A percentile compares a stretch with the other conserved stretches of the same genome.
Evolutionary conservation across 2,113 vertebrate species (phyloP).

Genomic region (Leptobrachium ailaonicum): DNA sequence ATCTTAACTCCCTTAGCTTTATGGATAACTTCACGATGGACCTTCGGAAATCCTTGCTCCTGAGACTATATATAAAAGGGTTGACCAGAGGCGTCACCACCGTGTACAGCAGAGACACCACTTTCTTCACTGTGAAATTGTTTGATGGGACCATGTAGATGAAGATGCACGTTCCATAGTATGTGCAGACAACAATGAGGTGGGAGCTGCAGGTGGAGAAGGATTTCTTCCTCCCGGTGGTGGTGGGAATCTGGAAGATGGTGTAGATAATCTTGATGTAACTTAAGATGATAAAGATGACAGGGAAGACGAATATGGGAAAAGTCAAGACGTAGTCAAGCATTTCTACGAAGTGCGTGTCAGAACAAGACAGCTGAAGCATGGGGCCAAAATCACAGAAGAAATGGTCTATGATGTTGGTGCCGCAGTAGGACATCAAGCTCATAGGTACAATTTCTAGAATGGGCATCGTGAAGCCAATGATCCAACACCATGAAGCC

Average conservation of each 20-base stretch:
- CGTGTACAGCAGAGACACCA: slow-evolving; percentile 11
- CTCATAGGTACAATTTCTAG: slow-evolving; percentile 1
- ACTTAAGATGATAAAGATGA: slow-evolving; percentile 9
- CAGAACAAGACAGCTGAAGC: neutral
- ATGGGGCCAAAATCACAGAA: slow-evolving; percentile 28
- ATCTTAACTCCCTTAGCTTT: too few species aligned
- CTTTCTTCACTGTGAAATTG: slow-evolving; percentile 5
- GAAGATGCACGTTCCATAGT: slow-evolving; percentile 14
- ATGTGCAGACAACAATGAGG: neutral
- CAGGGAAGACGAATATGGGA: slow-evolving; percentile 1
- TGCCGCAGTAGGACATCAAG: neutral
- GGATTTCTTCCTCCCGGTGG: slow-evolving; percentile 1
- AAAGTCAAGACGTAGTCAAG: slow-evolving; percentile 14
- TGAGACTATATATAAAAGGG: slow-evolving; percentile 39
- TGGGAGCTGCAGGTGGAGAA: slow-evolving; percentile 33
- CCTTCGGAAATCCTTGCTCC: neutral
- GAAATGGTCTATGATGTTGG: slow-evolving; percentile 25
- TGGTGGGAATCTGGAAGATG: slow-evolving; percentile 11
- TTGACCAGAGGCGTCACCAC: neutral
- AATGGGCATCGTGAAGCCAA: neutral
- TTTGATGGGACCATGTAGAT: slow-evolving; percentile 23
- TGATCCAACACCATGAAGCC: slow-evolving; percentile 16
- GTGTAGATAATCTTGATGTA: slow-evolving; percentile 14
- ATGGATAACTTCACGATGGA: neutral
- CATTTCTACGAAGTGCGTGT: neutral